A percentile compares a stretch with the other conserved stretches of the same genome.
Conservation (phyloP, 2,797 vertebrate genomes). For the Melanotaenia parkinsoni region DNA sequence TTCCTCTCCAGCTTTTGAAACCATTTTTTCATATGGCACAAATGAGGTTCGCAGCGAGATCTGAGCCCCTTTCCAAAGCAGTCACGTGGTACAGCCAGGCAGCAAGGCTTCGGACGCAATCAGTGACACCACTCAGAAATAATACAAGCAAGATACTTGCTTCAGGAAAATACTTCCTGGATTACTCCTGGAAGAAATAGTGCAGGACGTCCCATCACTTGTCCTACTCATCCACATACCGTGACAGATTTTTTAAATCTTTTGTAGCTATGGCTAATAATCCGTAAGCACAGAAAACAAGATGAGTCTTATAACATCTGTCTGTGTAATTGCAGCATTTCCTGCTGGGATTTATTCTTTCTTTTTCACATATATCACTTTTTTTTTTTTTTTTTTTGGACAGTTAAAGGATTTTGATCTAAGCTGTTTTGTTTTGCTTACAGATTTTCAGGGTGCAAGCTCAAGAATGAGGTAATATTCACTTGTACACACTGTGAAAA, state of each 20-base stretch:
- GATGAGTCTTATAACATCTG: background rate
- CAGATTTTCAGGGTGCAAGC: slow-evolving; percentile 97
- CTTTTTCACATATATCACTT: background rate
- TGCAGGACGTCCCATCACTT: too few relatives aligned
- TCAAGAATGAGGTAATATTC: slow-evolving; percentile 94
- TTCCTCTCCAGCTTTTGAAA: too few relatives aligned
- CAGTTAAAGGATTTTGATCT: background rate
- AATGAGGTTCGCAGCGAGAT: too few relatives aligned
- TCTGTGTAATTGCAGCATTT: background rate
- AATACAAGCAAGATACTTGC: too few relatives aligned
- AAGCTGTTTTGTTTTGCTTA: slow-evolving; percentile 49
- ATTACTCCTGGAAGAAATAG: too few relatives aligned
- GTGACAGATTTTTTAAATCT: background rate
- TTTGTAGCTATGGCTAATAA: background rate
- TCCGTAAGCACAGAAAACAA: background rate
- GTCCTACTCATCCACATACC: too few relatives aligned
- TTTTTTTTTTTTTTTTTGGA: background rate
- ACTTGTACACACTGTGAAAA: background rate
- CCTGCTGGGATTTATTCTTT: background rate
- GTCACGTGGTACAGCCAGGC: too few relatives aligned
- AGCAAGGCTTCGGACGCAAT: too few relatives aligned
- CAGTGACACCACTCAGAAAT: too few relatives aligned
- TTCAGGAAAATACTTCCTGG: too few relatives aligned
- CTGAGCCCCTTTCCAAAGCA: too few relatives aligned
- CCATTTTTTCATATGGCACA: too few relatives aligned